Base-by-base conservation (phyloP, 2,888 invertebrate species). In the Dolomedes plantarius region DNA sequence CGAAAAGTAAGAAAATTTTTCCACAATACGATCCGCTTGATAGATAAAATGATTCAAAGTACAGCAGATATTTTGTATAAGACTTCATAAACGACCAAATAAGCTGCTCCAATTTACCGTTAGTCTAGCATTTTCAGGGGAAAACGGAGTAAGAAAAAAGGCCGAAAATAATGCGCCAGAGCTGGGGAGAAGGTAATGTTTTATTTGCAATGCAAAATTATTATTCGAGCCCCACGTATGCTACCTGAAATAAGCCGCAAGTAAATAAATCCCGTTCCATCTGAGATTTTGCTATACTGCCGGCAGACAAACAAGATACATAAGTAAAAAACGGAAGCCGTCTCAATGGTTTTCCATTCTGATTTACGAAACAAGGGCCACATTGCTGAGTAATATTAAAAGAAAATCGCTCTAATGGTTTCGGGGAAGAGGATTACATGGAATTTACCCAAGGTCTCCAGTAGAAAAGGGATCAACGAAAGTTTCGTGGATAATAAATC, bases 121-220 rank as follows among this genome's bases (percentile, higher is more conserved):
- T 68, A 68, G 46, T 50, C 36, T 36, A 62, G 27, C 56, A 28
- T 56, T 71, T 71, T 64, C 64, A 64, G 16, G 46, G 62, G 41
- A 71, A 65, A 64, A 64, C 19, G 68, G 56, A 50, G n/a, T 41
- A 78, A 11, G 62, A 72, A 71, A 79, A 65, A 31, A 9, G 29
- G 13, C 29, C 13, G 65, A 65, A 39, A 31, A 77, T 64, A 77
- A 67, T 46, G 16, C 27, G 13, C 19, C n/a, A 23, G 36, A 32
- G 41, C 27, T 28, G 68, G 7, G 27, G 62, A 64, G 31, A 41
- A 62, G 79, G 71, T 72, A 72, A 79, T 62, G 79, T 72, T 79
- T 72, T 79, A 79, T 79, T 79, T 79, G 72, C 71, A 79, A 79
- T 79, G 79, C 72, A 72, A 79, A 79, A 72, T 79, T 79, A 79